A percentile compares a stretch with the other conserved stretches of the same genome.
Conservation (phyloP, 2,113 vertebrate species). For the Erinaceus europaeus region DNA sequence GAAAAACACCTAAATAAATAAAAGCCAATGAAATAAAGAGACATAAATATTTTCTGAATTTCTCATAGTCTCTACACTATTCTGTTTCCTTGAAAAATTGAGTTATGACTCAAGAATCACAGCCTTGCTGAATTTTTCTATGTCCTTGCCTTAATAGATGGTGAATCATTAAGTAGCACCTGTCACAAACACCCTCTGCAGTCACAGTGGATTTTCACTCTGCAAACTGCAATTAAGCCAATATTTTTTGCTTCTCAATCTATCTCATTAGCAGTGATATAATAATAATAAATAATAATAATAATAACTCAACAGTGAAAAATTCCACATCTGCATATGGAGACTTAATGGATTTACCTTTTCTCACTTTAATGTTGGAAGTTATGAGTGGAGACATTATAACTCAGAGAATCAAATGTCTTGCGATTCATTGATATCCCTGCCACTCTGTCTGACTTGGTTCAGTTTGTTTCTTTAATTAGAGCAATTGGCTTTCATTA, state of each 20-base stretch:
- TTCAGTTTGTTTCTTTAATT: not conserved
- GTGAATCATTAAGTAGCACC: slow-evolving; percentile 65
- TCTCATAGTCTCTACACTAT: slow-evolving; percentile 44
- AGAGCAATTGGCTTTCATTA: not conserved
- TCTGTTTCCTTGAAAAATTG: slow-evolving; percentile 70
- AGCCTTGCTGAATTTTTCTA: slow-evolving; percentile 59
- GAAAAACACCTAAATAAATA: slow-evolving; percentile 71
- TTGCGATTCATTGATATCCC: not conserved
- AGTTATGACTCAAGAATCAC: slow-evolving; percentile 69
- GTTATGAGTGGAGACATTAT: not conserved
- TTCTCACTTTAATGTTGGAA: slow-evolving; percentile 25
- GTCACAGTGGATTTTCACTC: slow-evolving; percentile 14
- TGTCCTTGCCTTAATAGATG: slow-evolving; percentile 60
- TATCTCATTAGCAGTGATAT: slow-evolving; percentile 60
- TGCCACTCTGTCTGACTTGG: not conserved
- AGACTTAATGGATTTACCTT: slow-evolving; percentile 43
- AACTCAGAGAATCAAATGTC: not conserved
- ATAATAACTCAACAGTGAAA: slow-evolving; percentile 52
- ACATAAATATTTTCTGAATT: slow-evolving; percentile 70
- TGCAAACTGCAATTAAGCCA: slow-evolving; percentile 60
- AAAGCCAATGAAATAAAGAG: slow-evolving; percentile 67
- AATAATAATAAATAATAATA: no score
- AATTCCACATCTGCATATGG: slow-evolving; percentile 47
- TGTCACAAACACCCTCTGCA: slow-evolving; percentile 38
- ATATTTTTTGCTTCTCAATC: slow-evolving; percentile 48